A percentile compares a stretch with the other conserved stretches of the same genome.
These are phyloP conservation scores for Eonycteris spelaea DNA, from an alignment of 2,113 vertebrate species.

Conservation along the genomic window DNA sequence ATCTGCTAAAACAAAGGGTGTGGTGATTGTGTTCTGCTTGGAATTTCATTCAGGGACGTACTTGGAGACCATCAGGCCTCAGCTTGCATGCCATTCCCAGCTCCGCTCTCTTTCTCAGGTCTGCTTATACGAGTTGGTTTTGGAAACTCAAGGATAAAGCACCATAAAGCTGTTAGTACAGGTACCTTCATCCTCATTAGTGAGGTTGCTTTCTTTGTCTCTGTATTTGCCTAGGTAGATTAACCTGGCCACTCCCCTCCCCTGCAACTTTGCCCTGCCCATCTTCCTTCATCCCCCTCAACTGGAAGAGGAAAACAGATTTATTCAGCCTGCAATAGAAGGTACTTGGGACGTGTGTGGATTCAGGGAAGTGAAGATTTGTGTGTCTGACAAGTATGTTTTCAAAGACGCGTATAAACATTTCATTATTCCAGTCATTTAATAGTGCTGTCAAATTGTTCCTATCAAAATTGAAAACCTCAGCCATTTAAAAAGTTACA, in stretches of 20 bases:
- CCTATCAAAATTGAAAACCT: background rate
- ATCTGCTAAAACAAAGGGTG: background rate
- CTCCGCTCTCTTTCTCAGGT: background rate
- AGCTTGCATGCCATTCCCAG: background rate
- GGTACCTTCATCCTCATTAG: background rate
- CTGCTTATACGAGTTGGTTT: background rate
- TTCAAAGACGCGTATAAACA: background rate
- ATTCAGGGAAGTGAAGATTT: background rate
- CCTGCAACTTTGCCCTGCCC: too few relatives aligned
- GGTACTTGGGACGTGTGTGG: background rate
- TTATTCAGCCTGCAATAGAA: background rate
- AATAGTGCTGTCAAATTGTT: background rate
- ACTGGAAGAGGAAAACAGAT: background rate
- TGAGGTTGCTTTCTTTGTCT: background rate
- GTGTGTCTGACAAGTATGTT: background rate
- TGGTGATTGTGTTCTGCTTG: background rate
- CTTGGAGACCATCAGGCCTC: background rate
- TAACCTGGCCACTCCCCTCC: background rate
- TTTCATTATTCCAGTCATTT: background rate
- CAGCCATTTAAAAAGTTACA: background rate
- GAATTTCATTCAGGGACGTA: background rate
- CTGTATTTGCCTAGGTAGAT: background rate
- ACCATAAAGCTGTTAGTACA: background rate
- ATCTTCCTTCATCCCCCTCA: accelerated
- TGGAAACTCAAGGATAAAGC: background rate